Conservation (phyloP, 2,797 vertebrate genomes). For the Eidolon dupreanum region DNA sequence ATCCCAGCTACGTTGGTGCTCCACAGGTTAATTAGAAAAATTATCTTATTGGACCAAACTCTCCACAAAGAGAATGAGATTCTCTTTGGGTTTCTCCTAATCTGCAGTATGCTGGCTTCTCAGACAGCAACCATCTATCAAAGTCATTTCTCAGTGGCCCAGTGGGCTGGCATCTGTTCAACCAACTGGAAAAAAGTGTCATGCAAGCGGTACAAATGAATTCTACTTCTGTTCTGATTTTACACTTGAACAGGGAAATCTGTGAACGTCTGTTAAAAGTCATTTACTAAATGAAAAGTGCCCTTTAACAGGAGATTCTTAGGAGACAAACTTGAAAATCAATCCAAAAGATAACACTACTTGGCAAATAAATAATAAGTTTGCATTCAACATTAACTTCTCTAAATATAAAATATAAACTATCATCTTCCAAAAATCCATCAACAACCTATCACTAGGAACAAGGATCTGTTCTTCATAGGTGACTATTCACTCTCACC, state of each 20-base stretch:
- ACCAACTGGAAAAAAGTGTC: slow-evolving; percentile 87
- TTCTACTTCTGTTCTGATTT: slow-evolving; percentile 67
- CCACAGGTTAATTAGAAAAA: slow-evolving; percentile 96
- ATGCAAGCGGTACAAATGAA: slow-evolving; percentile 86
- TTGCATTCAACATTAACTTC: slow-evolving; percentile 18
- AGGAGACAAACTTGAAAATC: slow-evolving; percentile 16
- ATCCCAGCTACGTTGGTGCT: slow-evolving; percentile 85
- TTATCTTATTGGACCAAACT: slow-evolving; percentile 90
- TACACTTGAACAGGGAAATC: slow-evolving; percentile 73
- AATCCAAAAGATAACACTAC: slow-evolving; percentile 25
- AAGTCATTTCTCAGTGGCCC: slow-evolving; percentile 87
- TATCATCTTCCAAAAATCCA: slow-evolving; percentile 18
- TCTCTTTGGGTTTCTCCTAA: slow-evolving; percentile 89
- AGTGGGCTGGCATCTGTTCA: slow-evolving; percentile 87
- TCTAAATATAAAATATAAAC: slow-evolving; percentile 49
- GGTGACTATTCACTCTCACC: not conserved
- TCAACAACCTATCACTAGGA: not conserved
- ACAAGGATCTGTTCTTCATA: slow-evolving; percentile 19
- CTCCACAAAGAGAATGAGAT: slow-evolving; percentile 87
- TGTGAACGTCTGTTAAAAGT: slow-evolving; percentile 44
- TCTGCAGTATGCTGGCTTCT: slow-evolving; percentile 87
- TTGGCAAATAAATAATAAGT: slow-evolving; percentile 11
- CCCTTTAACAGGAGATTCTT: not conserved
- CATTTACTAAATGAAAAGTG: slow-evolving; percentile 51
- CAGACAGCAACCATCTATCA: slow-evolving; percentile 90